Evolutionary conservation across 2,113 vertebrate genomes (phyloP).

Genomic region (Euleptes europaea): DNA sequence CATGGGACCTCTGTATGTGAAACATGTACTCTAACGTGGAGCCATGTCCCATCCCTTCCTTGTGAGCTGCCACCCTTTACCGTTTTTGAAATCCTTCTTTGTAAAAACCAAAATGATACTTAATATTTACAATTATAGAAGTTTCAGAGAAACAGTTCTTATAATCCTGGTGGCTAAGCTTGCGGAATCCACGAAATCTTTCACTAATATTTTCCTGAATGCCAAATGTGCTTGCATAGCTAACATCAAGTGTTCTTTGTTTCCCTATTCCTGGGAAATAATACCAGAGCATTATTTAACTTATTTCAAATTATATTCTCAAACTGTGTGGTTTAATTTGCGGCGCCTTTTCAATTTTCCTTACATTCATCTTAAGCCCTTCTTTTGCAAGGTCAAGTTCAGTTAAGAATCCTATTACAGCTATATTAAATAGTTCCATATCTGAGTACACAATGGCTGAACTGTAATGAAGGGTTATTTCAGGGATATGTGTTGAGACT

Average conservation of each 20-base stretch:
- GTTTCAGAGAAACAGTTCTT: constrained; percentile 1
- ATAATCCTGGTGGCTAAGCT: constrained; percentile 1
- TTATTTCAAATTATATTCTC: background rate
- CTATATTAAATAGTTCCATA: constrained; percentile 10
- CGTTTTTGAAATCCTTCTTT: too few species aligned
- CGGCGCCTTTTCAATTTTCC: constrained; percentile 7
- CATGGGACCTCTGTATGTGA: too few species aligned
- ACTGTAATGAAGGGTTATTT: constrained; percentile 20
- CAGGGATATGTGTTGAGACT: background rate
- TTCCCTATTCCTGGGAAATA: constrained; percentile 3
- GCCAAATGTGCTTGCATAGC: background rate
- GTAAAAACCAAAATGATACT: background rate
- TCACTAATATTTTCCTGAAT: constrained; percentile 31
- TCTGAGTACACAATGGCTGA: constrained; percentile 2
- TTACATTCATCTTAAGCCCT: constrained; percentile 5
- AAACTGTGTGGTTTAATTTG: constrained; percentile 16
- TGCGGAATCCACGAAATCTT: constrained; percentile 18
- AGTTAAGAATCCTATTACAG: constrained; percentile 3
- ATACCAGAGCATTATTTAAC: background rate
- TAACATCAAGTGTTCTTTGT: background rate
- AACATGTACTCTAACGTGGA: too few species aligned
- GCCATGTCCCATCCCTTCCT: too few species aligned
- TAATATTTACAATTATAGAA: background rate
- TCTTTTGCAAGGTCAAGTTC: constrained; percentile 22
- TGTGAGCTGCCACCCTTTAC: too few species aligned